Base-by-base conservation (phyloP, 1,140 invertebrate genomes). In the Dolichoris vasculosae region DNA sequence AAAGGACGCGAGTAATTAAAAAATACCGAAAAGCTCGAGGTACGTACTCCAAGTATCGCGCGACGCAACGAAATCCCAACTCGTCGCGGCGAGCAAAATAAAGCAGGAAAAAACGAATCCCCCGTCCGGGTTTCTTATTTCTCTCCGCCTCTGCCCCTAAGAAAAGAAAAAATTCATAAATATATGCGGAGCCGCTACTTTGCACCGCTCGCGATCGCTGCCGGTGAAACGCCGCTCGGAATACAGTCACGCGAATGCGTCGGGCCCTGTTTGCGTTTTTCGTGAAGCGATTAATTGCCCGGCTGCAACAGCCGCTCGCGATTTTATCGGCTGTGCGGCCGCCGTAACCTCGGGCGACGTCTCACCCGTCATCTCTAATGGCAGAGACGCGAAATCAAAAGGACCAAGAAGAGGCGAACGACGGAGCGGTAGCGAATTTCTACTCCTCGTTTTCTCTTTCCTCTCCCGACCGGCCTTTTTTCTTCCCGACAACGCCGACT, bases 261-360 rank as follows among this genome's bases (percentile, higher is more conserved):
- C 86, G 76, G 85, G 86, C 67, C 85, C 79, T 88, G 87, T 89
- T 89, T 87, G 88, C 87, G 86, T 88, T 88, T 89, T 90, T 83
- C 87, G 88, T 73, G 79, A 76, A 85, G 85, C 87, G 84, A 89
- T 90, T 90, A 90, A 90, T 90, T 89, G 87, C 76, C 78, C 77
- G 77, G 48, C 43, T 79, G 83, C 75, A 48, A 2, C 73, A 32
- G 30, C 43, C 75, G 59, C 32, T 30, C 17, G 48, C 55, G 82
- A 83, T 83, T 76, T 83, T 83, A 83, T 86, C 81, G 63, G 81
- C 13, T 20, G 55, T 15, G 43, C 32, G 30, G 26, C 35, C 59
- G 32, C 32, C 17, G 51, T 78, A 55, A 64, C 59, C 78, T 46
- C 35, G 55, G 82, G 82, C 73, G 82, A 83, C 71, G 35, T 63